Evolutionary conservation across 1,140 invertebrate species (phyloP).

Genomic region (Drosophila ercepeae): DNA sequence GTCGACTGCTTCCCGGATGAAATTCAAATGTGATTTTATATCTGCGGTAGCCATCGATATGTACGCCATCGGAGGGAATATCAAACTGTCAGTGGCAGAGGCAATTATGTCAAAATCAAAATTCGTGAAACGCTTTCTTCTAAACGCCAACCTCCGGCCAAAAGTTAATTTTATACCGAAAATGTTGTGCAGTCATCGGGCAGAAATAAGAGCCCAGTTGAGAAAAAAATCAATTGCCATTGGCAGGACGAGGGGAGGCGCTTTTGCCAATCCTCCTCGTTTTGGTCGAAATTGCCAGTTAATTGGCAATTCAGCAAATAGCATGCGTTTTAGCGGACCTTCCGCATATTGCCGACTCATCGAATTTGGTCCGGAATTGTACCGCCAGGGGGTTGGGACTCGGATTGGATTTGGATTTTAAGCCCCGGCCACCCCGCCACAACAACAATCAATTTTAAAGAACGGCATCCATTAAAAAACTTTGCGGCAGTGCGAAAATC

Average conservation of each 20-base stretch:
- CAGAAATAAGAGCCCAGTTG: slow-evolving; percentile 38
- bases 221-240: slow-evolving; percentile 51
- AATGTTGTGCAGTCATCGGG: slow-evolving; percentile 47
- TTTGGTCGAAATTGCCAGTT: slow-evolving; percentile 69
- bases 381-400: neutral
- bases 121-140: slow-evolving; percentile 17
- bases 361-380: slow-evolving; percentile 22
- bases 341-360: slow-evolving; percentile 65
- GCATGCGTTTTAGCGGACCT: slow-evolving; percentile 58
- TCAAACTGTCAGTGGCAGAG: slow-evolving; percentile 55
- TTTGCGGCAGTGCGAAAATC: slow-evolving; percentile 67
- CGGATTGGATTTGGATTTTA: neutral
- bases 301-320: slow-evolving; percentile 79
- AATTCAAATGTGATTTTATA: slow-evolving; percentile 24
- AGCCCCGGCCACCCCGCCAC: slow-evolving; percentile 6
- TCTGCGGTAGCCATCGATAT: slow-evolving; percentile 17
- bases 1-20: slow-evolving; percentile 41
- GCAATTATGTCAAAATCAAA: slow-evolving; percentile 63
- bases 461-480: slow-evolving; percentile 80
- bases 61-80: slow-evolving; percentile 9
- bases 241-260: neutral
- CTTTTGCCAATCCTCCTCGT: slow-evolving; percentile 13
- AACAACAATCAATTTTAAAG: slow-evolving; percentile 82
- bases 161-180: slow-evolving; percentile 58
- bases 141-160: slow-evolving; percentile 9